A percentile compares a stretch with the other conserved stretches of the same genome.
Evolutionary conservation across 2,113 vertebrate species (phyloP).

Genomic region (Lasiurus borealis): DNA sequence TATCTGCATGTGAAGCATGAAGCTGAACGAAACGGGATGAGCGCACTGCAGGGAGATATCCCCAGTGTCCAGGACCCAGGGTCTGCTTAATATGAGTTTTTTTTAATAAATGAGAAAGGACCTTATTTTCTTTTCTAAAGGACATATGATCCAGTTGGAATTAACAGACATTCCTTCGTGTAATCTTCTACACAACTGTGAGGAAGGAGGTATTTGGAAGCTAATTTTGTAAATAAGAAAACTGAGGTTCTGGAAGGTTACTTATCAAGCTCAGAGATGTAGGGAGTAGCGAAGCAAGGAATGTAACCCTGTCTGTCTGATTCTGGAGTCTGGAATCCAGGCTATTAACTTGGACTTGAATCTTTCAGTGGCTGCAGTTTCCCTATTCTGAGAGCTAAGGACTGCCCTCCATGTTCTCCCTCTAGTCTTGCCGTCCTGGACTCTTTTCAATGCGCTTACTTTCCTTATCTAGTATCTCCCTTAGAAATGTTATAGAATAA

Average conservation of each 20-base stretch:
- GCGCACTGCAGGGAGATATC: background rate
- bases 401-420: background rate
- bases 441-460: background rate
- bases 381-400: background rate
- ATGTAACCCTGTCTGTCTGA: background rate
- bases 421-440: background rate
- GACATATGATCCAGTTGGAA: background rate
- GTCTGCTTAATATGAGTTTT: background rate
- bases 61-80: background rate
- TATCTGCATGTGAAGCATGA: background rate
- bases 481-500: constrained; percentile 66
- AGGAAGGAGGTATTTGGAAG: constrained; percentile 19
- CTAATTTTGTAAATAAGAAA: constrained; percentile 11
- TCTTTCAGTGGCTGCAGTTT: background rate
- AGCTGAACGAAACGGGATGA: background rate
- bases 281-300: background rate
- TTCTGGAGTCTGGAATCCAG: background rate
- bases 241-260: background rate
- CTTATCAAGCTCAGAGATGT: background rate
- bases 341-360: background rate
- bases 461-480: constrained; percentile 24
- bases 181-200: background rate
- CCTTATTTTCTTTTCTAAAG: background rate
- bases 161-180: background rate
- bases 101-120: background rate